A percentile compares a stretch with the other conserved stretches of the same genome.
phyloP scores from a whole-genome alignment of 2,888 invertebrate genomes.

The Notocelia uddmanniana region DNA sequence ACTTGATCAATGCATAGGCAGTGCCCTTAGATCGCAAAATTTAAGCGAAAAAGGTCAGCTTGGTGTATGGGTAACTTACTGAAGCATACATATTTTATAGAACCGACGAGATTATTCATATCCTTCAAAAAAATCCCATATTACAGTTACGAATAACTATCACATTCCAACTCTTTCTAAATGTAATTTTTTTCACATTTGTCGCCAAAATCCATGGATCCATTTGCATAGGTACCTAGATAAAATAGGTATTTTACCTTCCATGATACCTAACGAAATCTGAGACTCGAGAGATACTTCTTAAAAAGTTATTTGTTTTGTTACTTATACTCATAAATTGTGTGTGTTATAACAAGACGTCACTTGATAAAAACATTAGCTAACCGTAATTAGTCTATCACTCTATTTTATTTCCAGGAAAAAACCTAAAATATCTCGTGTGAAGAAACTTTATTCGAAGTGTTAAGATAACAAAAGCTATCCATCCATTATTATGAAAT shows the following conservation, averaged over 20 bases:
- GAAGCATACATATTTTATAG: too few species aligned
- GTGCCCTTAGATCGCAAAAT: too few species aligned
- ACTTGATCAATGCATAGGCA: neutral
- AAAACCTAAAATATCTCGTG: slow-evolving; percentile 26
- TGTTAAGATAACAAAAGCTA: slow-evolving; percentile 45
- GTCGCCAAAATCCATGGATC: neutral
- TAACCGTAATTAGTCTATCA: slow-evolving; percentile 23
- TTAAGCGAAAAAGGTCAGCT: too few species aligned
- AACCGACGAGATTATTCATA: too few species aligned
- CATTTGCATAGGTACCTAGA: neutral
- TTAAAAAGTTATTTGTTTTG: neutral
- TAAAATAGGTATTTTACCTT: too few species aligned
- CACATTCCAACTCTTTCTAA: neutral
- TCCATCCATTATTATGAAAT: slow-evolving; percentile 46
- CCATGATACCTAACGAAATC: neutral
- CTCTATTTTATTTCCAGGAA: slow-evolving; percentile 10
- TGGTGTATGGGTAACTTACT: too few species aligned
- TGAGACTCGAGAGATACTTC: neutral
- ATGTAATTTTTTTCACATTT: neutral
- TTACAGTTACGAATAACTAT: neutral
- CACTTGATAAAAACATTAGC: neutral
- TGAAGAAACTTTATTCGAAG: slow-evolving; percentile 44
- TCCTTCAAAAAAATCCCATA: neutral
- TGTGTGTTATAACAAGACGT: neutral
- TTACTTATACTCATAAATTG: neutral